Percentiles rank a stretch among this genome's conserved stretches.
phyloP scores from a whole-genome alignment of 2,797 vertebrate species.

The Sebastes alutus region DNA sequence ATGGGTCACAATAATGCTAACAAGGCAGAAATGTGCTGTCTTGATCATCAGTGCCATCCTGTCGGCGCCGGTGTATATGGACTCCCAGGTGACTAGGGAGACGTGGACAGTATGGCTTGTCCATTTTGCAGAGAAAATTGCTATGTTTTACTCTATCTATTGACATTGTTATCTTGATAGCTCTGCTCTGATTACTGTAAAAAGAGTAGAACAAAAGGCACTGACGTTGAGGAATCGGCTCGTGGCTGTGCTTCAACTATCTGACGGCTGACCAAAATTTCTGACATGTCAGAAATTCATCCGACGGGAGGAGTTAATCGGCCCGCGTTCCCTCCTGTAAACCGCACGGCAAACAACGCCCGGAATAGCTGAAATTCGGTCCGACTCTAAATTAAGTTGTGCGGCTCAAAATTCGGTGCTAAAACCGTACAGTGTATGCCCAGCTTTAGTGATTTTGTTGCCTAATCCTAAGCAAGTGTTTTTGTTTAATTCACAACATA shows the following conservation, averaged over 20 bases:
- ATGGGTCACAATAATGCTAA: not conserved
- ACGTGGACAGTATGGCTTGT: no score
- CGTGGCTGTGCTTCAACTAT: not conserved
- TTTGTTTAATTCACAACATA: not conserved
- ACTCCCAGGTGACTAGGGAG: not conserved
- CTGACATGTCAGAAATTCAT: no score
- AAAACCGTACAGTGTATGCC: not conserved
- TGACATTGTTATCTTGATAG: not conserved
- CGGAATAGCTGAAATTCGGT: no score
- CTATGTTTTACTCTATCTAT: not conserved
- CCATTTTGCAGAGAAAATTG: not conserved
- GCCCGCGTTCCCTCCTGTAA: no score
- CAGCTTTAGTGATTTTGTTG: not conserved
- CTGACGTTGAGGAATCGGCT: not conserved
- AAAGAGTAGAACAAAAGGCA: not conserved
- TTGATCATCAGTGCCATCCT: not conserved
- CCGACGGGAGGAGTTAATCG: no score
- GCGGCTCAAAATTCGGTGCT: not conserved
- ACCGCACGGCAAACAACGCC: no score
- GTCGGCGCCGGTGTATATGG: rapidly evolving
- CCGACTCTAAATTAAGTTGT: no score
- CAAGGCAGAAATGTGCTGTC: not conserved
- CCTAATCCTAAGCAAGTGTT: not conserved
- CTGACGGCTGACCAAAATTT: not conserved
- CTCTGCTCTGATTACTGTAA: not conserved